Evolutionary conservation across 2,797 vertebrate species (phyloP), one percentile per base, ranked within the genome.

Genomic region (Lacerta bilineata): DNA sequence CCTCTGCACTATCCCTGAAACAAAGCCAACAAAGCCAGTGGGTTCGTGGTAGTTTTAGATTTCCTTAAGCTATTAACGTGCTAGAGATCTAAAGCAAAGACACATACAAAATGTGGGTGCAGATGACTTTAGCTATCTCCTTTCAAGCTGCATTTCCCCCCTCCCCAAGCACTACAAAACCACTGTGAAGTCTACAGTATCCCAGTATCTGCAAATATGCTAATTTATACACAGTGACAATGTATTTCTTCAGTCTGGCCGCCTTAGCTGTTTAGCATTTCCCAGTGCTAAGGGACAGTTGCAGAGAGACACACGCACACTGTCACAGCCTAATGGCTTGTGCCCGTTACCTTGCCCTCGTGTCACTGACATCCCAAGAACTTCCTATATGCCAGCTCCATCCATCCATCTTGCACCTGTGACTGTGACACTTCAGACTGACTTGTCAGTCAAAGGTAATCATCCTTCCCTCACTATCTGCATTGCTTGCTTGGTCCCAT

Each of bases 261-360:
- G 87, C 88, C 27, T 92, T 90, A 90, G 87, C 89, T 87, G 80
- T 76, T 85, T 89, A 91, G 88, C 84, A 89, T 92, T 94, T 91
- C 0, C 0, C 79, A 88, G 55, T 69, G 89, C 91, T 91, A 89
- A 87, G 39, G 64, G 90, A 93, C 75, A 74, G 76, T 10, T 2
- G 87, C 80, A 94, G 80, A 29, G 85, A 72, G 25, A 91, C 88
- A 76, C 15, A 41, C 2, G 39, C 2, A 11, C 77, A 25, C n/a
- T 39, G 87, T 87, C 82, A 86, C 4, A 82, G 74, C 43, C 80
- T 82, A 89, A 88, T 41, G 50, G 15, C 77, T 92, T 90, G 55
- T 68, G 27, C 36, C 87, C 85, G 72, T 90, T 93, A 87, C 74
- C 85, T 80, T 83, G n/a, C 33, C 85, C 0, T 0, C 23, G 83